These are phyloP conservation scores for Parapsyche elsis DNA, from an alignment of 1,140 invertebrate species.

Conservation along the genomic window DNA sequence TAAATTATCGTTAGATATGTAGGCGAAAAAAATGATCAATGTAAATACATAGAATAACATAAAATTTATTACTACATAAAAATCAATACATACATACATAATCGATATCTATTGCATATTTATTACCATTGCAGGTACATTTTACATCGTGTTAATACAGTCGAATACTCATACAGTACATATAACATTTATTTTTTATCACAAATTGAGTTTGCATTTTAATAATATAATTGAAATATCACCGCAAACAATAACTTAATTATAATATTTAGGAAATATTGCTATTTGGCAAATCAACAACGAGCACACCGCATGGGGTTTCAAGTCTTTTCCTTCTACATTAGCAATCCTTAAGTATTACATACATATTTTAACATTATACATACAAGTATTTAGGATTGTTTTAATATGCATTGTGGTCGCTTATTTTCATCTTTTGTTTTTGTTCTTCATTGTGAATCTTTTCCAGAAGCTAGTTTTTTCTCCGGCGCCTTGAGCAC, in stretches of 20 bases:
- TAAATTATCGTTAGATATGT: too few species aligned
- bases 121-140: background rate
- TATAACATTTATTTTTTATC: conserved; percentile 16
- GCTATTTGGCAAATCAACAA: conserved; percentile 39
- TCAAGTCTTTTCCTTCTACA: conserved; percentile 1
- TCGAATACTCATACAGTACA: background rate
- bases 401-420: background rate
- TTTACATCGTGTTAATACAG: background rate
- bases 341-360: background rate
- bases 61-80: background rate
- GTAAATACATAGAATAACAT: background rate
- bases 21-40: too few species aligned
- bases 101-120: background rate
- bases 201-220: conserved; percentile 17
- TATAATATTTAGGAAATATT: conserved; percentile 31
- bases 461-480: conserved; percentile 79
- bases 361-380: background rate
- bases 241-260: conserved; percentile 28
- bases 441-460: conserved; percentile 77
- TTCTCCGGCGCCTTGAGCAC: conserved; percentile 65
- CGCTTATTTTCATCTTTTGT: conserved; percentile 69
- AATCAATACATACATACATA: background rate
- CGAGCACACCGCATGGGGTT: background rate
- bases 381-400: background rate
- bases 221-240: conserved; percentile 1